A percentile compares a stretch with the other conserved stretches of the same genome.
Evolutionary conservation across 2,797 vertebrate genomes (phyloP).

Genomic region (Tinamus major): DNA sequence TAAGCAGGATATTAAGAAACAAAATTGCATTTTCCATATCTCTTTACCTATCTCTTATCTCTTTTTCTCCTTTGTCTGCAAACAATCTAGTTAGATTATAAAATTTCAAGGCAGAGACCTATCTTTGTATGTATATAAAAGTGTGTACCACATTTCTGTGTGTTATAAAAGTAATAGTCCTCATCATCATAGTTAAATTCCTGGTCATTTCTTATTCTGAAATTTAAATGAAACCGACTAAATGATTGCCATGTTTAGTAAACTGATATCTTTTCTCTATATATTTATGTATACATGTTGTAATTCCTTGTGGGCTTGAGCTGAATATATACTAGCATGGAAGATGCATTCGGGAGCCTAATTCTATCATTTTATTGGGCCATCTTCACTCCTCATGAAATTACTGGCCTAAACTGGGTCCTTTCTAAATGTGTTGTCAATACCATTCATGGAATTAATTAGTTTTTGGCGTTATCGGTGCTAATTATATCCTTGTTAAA

Average conservation of each 20-base stretch:
- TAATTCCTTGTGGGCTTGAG: background rate
- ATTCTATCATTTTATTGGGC: background rate
- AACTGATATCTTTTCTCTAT: background rate
- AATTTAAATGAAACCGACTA: background rate
- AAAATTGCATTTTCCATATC: background rate
- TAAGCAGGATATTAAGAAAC: background rate
- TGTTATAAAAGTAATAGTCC: background rate
- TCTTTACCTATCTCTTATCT: background rate
- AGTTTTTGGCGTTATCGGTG: background rate
- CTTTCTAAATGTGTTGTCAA: background rate
- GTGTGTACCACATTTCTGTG: background rate
- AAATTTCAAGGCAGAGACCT: background rate
- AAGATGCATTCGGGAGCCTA: background rate
- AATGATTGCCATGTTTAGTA: background rate
- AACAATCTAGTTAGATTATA: background rate
- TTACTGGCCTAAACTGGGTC: background rate
- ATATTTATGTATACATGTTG: accelerated
- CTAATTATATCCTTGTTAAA: background rate
- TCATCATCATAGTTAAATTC: background rate
- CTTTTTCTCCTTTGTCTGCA: background rate
- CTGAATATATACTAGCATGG: background rate
- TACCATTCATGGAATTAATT: background rate
- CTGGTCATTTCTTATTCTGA: background rate
- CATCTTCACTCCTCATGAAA: background rate
- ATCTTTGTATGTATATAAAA: background rate